These are phyloP conservation scores for Arvicanthis niloticus DNA, from an alignment of 2,113 vertebrate genomes.

Conservation along the genomic window DNA sequence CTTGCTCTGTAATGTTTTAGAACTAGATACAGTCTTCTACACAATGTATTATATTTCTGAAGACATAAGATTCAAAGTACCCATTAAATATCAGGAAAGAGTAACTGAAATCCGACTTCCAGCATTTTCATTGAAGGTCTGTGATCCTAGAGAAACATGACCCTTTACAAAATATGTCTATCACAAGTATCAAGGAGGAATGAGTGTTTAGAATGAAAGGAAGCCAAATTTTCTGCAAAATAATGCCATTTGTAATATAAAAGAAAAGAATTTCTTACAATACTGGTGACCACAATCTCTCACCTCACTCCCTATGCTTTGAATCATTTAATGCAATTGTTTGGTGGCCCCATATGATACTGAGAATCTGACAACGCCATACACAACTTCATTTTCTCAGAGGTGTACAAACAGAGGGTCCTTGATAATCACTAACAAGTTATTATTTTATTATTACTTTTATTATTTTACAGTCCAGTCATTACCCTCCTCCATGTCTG, in stretches of 20 bases:
- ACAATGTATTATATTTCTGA: slow-evolving; percentile 8
- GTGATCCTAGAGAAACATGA: not conserved
- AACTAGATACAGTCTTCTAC: not conserved
- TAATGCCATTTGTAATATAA: not conserved
- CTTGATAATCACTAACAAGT: not conserved
- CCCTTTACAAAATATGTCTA: not conserved
- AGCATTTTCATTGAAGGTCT: not conserved
- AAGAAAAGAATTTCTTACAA: not conserved
- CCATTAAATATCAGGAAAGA: not conserved
- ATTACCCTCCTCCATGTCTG: no score
- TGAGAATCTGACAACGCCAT: not conserved
- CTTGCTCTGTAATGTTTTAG: not conserved
- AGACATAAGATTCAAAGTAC: not conserved
- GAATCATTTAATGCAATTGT: not conserved
- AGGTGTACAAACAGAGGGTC: not conserved
- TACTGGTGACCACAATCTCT: not conserved
- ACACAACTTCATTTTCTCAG: not conserved
- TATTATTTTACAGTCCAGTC: not conserved
- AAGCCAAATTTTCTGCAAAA: not conserved
- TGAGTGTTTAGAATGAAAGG: not conserved
- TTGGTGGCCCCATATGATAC: not conserved
- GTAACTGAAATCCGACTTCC: not conserved
- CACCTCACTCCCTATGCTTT: not conserved
- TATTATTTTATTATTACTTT: not conserved
- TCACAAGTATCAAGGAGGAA: not conserved